These are phyloP conservation scores for Plutella xylostella DNA, from an alignment of 2,888 invertebrate species.

Conservation along the genomic window DNA sequence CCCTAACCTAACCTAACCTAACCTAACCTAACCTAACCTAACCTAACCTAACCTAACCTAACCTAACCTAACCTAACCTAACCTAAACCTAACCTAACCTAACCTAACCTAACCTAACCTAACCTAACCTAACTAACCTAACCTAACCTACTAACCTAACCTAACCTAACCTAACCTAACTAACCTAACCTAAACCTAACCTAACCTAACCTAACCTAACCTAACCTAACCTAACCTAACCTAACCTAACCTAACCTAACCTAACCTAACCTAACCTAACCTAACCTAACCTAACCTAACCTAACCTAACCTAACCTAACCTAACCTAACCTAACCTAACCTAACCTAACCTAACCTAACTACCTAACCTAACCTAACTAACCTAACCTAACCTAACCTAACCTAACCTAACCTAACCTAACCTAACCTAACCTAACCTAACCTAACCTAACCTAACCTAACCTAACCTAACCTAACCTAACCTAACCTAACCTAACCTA, in stretches of 20 bases:
- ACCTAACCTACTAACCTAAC: constrained; percentile 9
- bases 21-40: constrained; percentile 19
- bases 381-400: constrained; percentile 1
- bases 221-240: constrained; percentile 7
- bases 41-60: constrained; percentile 17
- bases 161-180: constrained; percentile 9
- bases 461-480: constrained; percentile 4
- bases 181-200: constrained; percentile 8
- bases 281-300: background rate
- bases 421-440: constrained; percentile 1
- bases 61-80: constrained; percentile 8
- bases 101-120: constrained; percentile 4
- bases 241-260: background rate
- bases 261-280: background rate
- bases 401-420: constrained; percentile 1
- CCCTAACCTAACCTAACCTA: constrained; percentile 18
- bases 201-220: constrained; percentile 13
- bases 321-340: constrained; percentile 3
- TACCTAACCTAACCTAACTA: constrained; percentile 3
- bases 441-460: background rate
- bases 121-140: constrained; percentile 10
- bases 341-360: constrained; percentile 4
- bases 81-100: constrained; percentile 5
- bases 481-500: no score
- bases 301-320: background rate